These are phyloP conservation scores for Porites australiensis DNA, from an alignment of 64 coral and sea anemone genomes.

Conservation along the genomic window DNA sequence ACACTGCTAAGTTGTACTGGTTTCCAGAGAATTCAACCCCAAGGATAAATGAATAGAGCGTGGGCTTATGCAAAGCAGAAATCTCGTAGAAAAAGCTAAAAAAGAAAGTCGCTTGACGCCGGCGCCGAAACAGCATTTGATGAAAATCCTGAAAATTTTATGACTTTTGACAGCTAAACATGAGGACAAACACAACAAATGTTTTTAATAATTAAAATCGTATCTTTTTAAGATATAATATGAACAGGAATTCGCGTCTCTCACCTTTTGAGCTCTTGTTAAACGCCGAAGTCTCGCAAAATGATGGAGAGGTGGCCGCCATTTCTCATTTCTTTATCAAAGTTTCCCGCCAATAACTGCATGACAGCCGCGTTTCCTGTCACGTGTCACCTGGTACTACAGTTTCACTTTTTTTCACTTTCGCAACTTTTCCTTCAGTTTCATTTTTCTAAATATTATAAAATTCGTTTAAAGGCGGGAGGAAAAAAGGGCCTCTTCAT, in stretches of 20 bases:
- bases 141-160: too few relatives aligned
- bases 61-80: too few relatives aligned
- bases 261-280: conserved; percentile 35
- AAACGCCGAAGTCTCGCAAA: background rate
- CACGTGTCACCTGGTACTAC: background rate
- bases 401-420: too few relatives aligned
- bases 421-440: background rate
- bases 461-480: background rate
- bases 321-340: conserved; percentile 28
- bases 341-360: conserved; percentile 28
- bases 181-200: too few relatives aligned
- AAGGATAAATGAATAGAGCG: too few relatives aligned
- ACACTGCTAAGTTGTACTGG: too few relatives aligned
- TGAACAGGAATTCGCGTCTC: background rate
- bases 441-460: background rate
- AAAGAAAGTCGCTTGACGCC: too few relatives aligned
- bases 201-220: too few relatives aligned
- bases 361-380: conserved; percentile 7
- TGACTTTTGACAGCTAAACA: too few relatives aligned
- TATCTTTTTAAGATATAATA: background rate
- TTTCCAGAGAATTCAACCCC: too few relatives aligned
- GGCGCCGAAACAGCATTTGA: too few relatives aligned
- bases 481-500: background rate
- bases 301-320: conserved; percentile 2
- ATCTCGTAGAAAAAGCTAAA: too few relatives aligned